Base-by-base conservation (phyloP, 2,113 vertebrate genomes). In the Nycticryphes semicollaris region DNA sequence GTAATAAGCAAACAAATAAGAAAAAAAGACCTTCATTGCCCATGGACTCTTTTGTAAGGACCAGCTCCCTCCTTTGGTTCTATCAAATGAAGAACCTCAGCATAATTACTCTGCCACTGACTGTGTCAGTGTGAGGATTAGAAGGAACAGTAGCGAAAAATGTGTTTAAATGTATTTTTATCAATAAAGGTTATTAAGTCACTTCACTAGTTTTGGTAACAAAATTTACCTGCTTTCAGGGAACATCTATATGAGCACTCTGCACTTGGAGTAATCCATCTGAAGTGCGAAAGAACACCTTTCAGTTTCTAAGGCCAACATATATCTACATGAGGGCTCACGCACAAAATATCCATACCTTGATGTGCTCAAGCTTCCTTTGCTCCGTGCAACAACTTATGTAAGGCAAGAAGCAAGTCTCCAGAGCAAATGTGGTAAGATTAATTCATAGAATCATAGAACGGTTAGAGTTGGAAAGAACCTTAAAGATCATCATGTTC, bases 311-410 rank as follows among this genome's bases (percentile, higher is more conserved):
- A 47, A 60, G 31, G 24, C 10, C 19, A 86, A n/a, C 7, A 31
- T 12, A 7, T 4, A 24, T 16, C 39, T 56, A 23, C 19, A 22
- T 0, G 0, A 77, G 31, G 16, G 7, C 24, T 86, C n/a, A 24
- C 15, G 80, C 22, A 62, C 14, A 14, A 74, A 53, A 20, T 18
- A n/a, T 35, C 39, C 14, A 24, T n/a, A 39, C 21, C 11, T 68
- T 60, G 28, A 81, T 48, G 12, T 0, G 0, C 6, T 73, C 59
- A 84, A 48, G 35, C 14, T 83, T 53, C 19, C 7, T 59, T 28
- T 86, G 28, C 39, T 92, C 50, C 48, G 57, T 33, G 15, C 10
- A 73, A 75, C 1, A 9, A 50, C 13, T n/a, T 41, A 9, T 1
- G 2, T 9, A 67, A 12, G 28, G 14, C 25, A 72, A 91, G 47